Percentiles rank a stretch among this genome's conserved stretches.
Conservation (phyloP, 2,797 vertebrate species). For the Alosa sapidissima region DNA sequence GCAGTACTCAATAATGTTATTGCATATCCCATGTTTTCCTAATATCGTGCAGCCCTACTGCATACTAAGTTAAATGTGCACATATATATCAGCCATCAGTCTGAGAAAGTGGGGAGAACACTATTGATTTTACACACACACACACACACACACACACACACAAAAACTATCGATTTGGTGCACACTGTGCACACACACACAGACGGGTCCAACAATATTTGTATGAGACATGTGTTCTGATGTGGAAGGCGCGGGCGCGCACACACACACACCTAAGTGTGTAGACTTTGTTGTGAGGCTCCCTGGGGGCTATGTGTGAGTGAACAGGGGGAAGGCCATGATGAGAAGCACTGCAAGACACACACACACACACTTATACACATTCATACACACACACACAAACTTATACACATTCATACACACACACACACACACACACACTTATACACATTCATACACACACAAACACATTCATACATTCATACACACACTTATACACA, state of each 20-base stretch:
- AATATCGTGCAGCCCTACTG: background rate
- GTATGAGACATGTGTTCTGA: background rate
- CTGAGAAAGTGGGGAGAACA: background rate
- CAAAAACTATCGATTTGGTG: background rate
- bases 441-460: background rate
- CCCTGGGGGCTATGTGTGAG: background rate
- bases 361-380: background rate
- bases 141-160: background rate
- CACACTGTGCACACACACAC: background rate
- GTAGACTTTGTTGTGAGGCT: background rate
- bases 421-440: conserved; percentile 10
- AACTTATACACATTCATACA: background rate
- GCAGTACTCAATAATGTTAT: too few relatives aligned
- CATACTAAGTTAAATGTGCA: background rate
- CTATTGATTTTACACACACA: background rate
- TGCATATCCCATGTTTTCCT: too few relatives aligned
- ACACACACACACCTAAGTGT: background rate
- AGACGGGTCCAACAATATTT: background rate
- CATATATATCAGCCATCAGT: background rate
- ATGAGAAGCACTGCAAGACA: background rate
- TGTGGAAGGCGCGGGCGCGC: background rate
- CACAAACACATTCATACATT: background rate
- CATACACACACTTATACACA: background rate
- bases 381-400: background rate
- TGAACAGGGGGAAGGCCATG: too few relatives aligned